Evolutionary conservation across 2,113 vertebrate species (phyloP), one percentile per base, ranked within the genome.

Genomic region (Capricornis sumatraensis): DNA sequence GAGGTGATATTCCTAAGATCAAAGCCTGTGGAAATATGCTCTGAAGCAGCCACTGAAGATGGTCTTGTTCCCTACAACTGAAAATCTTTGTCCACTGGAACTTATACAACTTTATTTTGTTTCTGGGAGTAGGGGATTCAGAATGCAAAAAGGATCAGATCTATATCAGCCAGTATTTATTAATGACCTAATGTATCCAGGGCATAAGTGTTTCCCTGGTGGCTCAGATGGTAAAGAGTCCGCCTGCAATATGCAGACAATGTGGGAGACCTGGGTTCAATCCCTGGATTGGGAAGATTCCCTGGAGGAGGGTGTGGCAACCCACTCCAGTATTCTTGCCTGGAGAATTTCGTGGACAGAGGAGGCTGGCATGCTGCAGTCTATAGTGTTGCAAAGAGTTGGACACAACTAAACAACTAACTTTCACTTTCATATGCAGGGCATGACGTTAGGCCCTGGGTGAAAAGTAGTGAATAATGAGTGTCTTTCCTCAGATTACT

Each of bases 401-500:
- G 2, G 67, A 71, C 19, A 40, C 19, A 36, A 3, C 19, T 71
- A 36, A 40, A 19, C n/a, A 23, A 40, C n/a, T 23, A 71, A 71
- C 9, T 71, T 71, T 71, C 10, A 71, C n/a, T 71, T 40, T 71
- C 67, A 60, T 30, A 67, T 78, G 7, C 23, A 95, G 8, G 43
- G 25, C 16, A 87, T 36, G 6, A 8, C 23, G 3, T 40, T 87
- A 76, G 47, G 15, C n/a, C 25, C 62, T 62, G 7, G 16, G 33
- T 60, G 28, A 71, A 85, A 79, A 92, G 43, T n/a, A 11, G 7
- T 91, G 40, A 94, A 50, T 43, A 84, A 91, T 58, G 50, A 55
- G 2, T n/a, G 6, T 76, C 28, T 62, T 84, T 8, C 13, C 11
- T 94, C 62, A 64, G 25, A n/a, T 96, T 57, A 62, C 40, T 95